Conservation (phyloP, 2,888 invertebrate species). For the Sacculina carcini region DNA sequence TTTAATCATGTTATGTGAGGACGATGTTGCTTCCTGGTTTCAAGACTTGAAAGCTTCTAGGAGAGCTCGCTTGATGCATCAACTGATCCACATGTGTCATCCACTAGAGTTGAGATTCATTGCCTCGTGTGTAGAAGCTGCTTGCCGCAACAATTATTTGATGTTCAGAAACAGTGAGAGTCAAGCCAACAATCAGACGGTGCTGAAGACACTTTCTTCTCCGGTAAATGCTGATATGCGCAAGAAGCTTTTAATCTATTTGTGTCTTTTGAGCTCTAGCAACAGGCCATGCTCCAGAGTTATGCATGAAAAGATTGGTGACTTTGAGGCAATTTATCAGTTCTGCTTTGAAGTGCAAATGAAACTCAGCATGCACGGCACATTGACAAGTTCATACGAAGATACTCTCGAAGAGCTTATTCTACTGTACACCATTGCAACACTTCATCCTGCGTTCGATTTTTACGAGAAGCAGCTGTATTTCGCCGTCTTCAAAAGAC, state of each 20-base stretch:
- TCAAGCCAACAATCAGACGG: not conserved
- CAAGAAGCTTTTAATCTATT: not conserved
- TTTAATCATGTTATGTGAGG: not conserved
- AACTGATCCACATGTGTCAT: not conserved
- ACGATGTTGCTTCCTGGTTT: not conserved
- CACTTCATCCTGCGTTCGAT: not conserved
- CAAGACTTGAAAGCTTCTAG: not conserved
- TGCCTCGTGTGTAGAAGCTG: constrained; percentile 1
- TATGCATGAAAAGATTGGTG: not conserved
- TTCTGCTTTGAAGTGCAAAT: not conserved
- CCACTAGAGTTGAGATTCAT: constrained; percentile 1
- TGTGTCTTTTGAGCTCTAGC: constrained; percentile 1
- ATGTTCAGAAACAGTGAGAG: not conserved
- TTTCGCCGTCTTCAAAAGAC: too few species aligned
- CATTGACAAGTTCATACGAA: not conserved
- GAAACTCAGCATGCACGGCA: not conserved
- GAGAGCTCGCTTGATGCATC: not conserved
- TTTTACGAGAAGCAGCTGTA: not conserved
- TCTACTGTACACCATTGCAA: not conserved
- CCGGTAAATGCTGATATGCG: not conserved
- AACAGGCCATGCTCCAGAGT: not conserved
- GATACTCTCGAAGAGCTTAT: not conserved
- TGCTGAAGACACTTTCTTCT: not conserved
- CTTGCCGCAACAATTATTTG: not conserved
- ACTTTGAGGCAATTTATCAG: not conserved